Base-by-base conservation (phyloP, 2,113 vertebrate genomes). In the Thunnus thynnus region DNA sequence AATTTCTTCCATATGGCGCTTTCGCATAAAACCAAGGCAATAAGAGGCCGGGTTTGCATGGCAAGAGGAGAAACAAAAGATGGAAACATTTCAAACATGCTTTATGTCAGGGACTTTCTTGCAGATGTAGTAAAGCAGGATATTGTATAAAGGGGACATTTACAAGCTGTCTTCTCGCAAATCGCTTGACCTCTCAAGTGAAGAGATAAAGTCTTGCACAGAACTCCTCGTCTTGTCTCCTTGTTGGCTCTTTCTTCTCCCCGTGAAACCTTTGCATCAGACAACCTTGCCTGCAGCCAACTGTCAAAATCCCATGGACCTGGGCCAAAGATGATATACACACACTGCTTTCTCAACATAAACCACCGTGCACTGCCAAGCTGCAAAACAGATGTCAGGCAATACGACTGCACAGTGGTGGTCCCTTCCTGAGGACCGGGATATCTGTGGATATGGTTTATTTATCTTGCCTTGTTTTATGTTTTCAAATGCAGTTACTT, bases 371-470 rank as follows among this genome's bases (percentile, higher is more conserved):
- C 86, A 86, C 44, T 18, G 80, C 72, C 87, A 94, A 93, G 83
- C 92, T 95, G 93, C 87, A 94, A 91, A 94, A 87, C 93, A 95
- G 93, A 94, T 94, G 93, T 94, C 60, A 83, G 72, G 88, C 82
- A 78, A 80, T 25, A 80, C 5, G 30, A 13, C 75, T 60, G 70
- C 88, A 69, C 74, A 79, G 88, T 64, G 88, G 92, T 92, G 91
- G 87, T 89, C 89, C 69, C 81, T 22, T 82, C 58, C 51, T 78
- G 54, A 71, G 65, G 67, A 72, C 51, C 76, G 44, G 75, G 20
- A 77, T 89, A 73, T 88, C 89, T 88, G 77, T 84, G 83, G 51
- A 88, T 76, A 61, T 20, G 22, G 63, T 83, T 82, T 88, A 82
- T 91, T 89, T 92, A 66, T 85, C 66, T 80, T 72, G 46, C 27